A percentile compares a stretch with the other conserved stretches of the same genome.
These are phyloP conservation scores for Nomada hirtipes DNA, from an alignment of 2,888 invertebrate genomes.

Conservation along the genomic window DNA sequence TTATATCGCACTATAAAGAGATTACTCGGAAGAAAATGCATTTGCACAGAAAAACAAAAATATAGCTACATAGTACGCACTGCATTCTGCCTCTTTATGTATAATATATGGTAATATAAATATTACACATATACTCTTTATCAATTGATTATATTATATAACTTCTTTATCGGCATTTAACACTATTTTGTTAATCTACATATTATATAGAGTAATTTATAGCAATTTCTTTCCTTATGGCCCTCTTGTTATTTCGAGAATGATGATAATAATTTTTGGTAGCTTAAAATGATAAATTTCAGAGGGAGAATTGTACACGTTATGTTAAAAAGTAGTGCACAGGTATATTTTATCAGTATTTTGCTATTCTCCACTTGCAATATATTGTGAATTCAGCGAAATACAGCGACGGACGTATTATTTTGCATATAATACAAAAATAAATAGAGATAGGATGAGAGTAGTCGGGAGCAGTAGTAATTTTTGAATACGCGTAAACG, in stretches of 20 bases:
- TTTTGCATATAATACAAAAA: constrained; percentile 2
- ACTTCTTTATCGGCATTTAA: background rate
- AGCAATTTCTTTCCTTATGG: background rate
- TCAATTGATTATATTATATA: no score
- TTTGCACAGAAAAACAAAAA: constrained; percentile 1
- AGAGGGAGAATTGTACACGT: background rate
- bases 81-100: constrained; percentile 12
- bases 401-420: constrained; percentile 3
- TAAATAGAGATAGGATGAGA: background rate
- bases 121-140: background rate
- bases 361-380: constrained; percentile 8
- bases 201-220: constrained; percentile 4
- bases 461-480: background rate
- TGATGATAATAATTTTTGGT: background rate
- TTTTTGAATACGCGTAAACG: constrained; percentile 9
- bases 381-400: background rate
- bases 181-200: background rate
- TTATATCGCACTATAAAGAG: constrained; percentile 3
- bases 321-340: background rate
- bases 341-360: constrained; percentile 2
- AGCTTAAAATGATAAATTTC: background rate
- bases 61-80: background rate
- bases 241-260: background rate
- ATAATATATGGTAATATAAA: constrained; percentile 9
- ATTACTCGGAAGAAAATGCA: background rate